These are phyloP conservation scores for Hymenochirus boettgeri DNA, from an alignment of 2,113 vertebrate genomes.

Conservation along the genomic window DNA sequence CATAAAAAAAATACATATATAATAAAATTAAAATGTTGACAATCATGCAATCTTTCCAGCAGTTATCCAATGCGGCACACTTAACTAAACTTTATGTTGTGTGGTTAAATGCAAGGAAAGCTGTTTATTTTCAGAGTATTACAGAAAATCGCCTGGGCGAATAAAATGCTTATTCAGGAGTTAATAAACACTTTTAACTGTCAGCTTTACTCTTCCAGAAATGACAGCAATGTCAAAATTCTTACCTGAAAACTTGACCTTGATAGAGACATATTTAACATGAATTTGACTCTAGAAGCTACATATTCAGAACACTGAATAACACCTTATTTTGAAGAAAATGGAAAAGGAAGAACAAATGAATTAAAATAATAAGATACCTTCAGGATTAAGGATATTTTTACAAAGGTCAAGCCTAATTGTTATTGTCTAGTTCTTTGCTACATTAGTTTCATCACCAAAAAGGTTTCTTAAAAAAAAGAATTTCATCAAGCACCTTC, in stretches of 20 bases:
- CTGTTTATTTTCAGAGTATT: conserved; percentile 37
- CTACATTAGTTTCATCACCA: too few species aligned
- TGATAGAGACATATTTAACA: conserved; percentile 27
- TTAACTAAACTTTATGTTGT: conserved; percentile 9
- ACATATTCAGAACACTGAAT: conserved; percentile 2
- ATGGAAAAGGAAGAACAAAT: neutral
- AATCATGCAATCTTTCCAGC: too few species aligned
- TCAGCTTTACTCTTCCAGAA: conserved; percentile 34
- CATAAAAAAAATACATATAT: too few species aligned
- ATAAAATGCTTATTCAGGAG: conserved; percentile 36
- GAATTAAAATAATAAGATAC: too few species aligned
- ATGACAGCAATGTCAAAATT: conserved; percentile 37
- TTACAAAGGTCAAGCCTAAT: too few species aligned
- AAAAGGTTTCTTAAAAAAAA: too few species aligned
- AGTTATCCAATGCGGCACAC: conserved; percentile 22
- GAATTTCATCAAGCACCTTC: too few species aligned
- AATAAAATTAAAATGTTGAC: too few species aligned
- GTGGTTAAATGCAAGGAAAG: conserved; percentile 21
- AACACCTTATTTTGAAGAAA: conserved; percentile 3
- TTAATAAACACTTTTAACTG: conserved; percentile 40
- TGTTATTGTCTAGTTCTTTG: too few species aligned
- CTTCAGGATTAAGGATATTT: too few species aligned
- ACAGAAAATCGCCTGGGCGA: conserved; percentile 19
- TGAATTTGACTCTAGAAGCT: conserved; percentile 12
- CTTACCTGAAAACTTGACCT: conserved; percentile 33